A percentile compares a stretch with the other conserved stretches of the same genome.
Evolutionary conservation across 1,140 invertebrate species (phyloP).

Genomic region (Apolygus lucorum): DNA sequence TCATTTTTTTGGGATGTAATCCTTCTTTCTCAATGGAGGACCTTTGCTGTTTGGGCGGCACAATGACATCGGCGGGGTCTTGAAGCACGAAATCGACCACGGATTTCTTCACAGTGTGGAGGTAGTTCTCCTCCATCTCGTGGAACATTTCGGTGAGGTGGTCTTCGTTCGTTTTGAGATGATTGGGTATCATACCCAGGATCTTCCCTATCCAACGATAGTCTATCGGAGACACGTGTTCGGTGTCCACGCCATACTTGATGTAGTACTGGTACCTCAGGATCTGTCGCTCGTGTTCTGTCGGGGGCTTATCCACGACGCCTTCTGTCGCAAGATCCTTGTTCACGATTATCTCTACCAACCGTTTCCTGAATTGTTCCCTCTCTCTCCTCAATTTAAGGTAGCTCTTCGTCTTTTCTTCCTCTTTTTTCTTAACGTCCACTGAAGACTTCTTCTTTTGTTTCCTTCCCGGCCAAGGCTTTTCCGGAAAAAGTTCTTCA

Average conservation of each 20-base stretch:
- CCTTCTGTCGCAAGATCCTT: constrained; percentile 39
- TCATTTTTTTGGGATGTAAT: constrained; percentile 3
- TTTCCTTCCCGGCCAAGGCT: constrained; percentile 9
- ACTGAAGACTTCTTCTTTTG: not conserved
- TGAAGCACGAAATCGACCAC: constrained; percentile 79
- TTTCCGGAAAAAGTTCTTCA: constrained; percentile 2
- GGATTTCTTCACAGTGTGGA: constrained; percentile 77
- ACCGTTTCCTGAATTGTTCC: constrained; percentile 68
- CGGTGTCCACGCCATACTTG: constrained; percentile 76
- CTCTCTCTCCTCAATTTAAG: constrained; percentile 59
- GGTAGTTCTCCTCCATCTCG: constrained; percentile 62
- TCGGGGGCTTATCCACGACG: constrained; percentile 39
- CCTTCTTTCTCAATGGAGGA: constrained; percentile 2
- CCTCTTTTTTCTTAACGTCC: not conserved
- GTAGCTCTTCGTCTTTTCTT: constrained; percentile 38
- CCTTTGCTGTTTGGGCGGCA: not conserved
- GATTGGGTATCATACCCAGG: constrained; percentile 39
- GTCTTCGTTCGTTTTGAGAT: constrained; percentile 41
- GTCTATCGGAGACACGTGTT: constrained; percentile 70
- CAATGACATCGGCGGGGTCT: constrained; percentile 47
- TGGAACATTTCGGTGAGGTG: constrained; percentile 48
- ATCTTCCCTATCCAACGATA: constrained; percentile 46
- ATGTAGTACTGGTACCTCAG: constrained; percentile 84
- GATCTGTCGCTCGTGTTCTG: constrained; percentile 55
- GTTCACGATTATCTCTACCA: constrained; percentile 58